Base-by-base conservation (phyloP, 2,113 vertebrate species). In the Entelurus aequoreus region DNA sequence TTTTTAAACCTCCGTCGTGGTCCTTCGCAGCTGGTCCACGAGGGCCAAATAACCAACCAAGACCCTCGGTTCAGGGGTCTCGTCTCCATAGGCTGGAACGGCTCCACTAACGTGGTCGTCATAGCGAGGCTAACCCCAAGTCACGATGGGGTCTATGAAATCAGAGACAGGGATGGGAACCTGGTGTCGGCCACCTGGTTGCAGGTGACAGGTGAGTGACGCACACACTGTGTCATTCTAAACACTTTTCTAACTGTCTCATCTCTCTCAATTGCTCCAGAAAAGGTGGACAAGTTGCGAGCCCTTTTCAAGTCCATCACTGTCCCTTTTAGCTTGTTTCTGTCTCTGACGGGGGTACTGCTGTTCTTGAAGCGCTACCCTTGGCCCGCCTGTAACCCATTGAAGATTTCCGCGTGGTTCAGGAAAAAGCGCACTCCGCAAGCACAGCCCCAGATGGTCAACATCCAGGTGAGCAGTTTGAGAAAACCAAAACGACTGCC, bases 141-240 rank as follows among this genome's bases (percentile, higher is more conserved):
- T 53, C 84, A 90, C 4, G 73, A 74, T n/a, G 88, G 88, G 16
- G 8, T 83, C n/a, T 90, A 90, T 66, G 87, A 89, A 65, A 62
- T 90, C 62, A 81, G 63, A 76, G 88, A 90, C 40, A 21, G 38
- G 6, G 42, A 79, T 13, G 86, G 84, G 9, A 88, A 89, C 75
- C 74, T 90, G 46, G 88, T 90, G 6, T 90, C 88, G 5, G 78
- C 85, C 48, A 90, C 87, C 16, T 50, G 21, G 46, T 58, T 90
- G 65, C 73, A 86, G 2, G 81, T 90, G 55, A 75, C 81, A 0
- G 84, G 88, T 90, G 70, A 84, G 86, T 74, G 15, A 28, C 37
- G 2, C 16, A 28, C 52, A 16, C 6, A 19, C 53, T 4, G 28
- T 28, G 15, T 37, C 48, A 21, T 6, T 53, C 54, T 12, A 9